phyloP scores from a whole-genome alignment of 30 jellyfish, hydroid and myxozoan species.

The Aurelia coerulea region DNA sequence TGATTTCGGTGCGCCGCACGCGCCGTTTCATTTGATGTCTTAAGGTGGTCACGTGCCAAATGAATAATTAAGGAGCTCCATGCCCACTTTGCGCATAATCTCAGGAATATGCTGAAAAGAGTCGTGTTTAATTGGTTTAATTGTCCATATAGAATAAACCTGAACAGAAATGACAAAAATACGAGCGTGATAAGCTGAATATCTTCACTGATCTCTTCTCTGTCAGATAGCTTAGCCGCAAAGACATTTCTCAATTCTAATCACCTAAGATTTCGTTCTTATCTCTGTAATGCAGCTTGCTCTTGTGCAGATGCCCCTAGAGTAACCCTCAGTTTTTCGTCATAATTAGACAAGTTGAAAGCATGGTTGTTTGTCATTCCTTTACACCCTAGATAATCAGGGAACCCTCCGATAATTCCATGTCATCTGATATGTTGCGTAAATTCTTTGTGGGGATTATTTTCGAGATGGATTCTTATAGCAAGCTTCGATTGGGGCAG shows the following conservation, averaged over 20 bases:
- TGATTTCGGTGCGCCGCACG: conserved; percentile 33
- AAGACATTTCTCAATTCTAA: conserved; percentile 12
- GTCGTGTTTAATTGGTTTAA: conserved; percentile 60
- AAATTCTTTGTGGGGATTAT: too few relatives aligned
- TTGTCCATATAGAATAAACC: conserved; percentile 53
- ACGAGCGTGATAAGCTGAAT: conserved; percentile 31
- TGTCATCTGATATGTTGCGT: too few relatives aligned
- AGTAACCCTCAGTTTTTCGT: not conserved
- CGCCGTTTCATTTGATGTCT: conserved; percentile 66
- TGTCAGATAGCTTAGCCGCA: conserved; percentile 40
- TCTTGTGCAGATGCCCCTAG: conserved; percentile 9
- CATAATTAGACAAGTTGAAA: not conserved
- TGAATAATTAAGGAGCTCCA: conserved; percentile 48
- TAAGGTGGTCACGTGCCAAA: conserved; percentile 67
- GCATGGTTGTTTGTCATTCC: conserved; percentile 19
- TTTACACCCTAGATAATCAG: conserved; percentile 10
- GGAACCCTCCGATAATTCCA: too few relatives aligned
- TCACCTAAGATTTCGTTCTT: conserved; percentile 2
- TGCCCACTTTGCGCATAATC: conserved; percentile 65
- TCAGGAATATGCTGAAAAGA: conserved; percentile 26
- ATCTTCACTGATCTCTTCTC: conserved; percentile 4
- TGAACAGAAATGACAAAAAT: conserved; percentile 19
- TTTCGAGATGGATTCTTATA: too few relatives aligned
- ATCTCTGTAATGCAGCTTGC: conserved; percentile 12
- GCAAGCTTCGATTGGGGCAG: too few relatives aligned